Conservation (phyloP, 2,888 invertebrate species). For the Anodontia alba region DNA sequence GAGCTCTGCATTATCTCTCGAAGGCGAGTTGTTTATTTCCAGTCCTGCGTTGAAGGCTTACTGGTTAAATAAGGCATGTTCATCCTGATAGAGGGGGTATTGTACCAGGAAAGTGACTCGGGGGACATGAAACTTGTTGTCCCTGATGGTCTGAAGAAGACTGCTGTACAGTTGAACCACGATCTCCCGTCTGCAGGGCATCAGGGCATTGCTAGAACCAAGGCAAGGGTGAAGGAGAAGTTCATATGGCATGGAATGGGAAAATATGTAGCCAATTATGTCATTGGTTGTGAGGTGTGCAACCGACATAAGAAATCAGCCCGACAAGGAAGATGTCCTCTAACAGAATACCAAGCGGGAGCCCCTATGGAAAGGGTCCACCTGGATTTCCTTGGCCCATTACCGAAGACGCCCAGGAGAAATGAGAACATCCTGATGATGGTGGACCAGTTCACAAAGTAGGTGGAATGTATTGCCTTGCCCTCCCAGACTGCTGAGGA, state of each 20-base stretch:
- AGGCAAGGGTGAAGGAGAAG: slow-evolving; percentile 1
- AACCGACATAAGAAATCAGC: slow-evolving; percentile 19
- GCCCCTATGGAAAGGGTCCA: slow-evolving; percentile 28
- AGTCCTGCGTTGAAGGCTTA: too few relatives aligned
- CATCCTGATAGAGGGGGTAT: too few relatives aligned
- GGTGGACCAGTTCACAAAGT: slow-evolving; percentile 31
- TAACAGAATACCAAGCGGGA: slow-evolving; percentile 24
- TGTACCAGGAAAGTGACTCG: too few relatives aligned
- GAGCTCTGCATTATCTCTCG: too few relatives aligned
- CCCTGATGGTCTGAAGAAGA: neutral
- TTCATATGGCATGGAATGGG: slow-evolving; percentile 36
- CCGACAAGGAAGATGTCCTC: neutral
- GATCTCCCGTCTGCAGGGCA: slow-evolving; percentile 40
- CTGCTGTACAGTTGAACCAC: slow-evolving; percentile 18
- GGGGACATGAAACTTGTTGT: too few relatives aligned
- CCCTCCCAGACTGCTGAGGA: slow-evolving; percentile 18
- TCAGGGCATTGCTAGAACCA: slow-evolving; percentile 37
- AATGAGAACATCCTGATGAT: slow-evolving; percentile 38
- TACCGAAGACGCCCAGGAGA: slow-evolving; percentile 4
- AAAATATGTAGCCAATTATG: slow-evolving; percentile 8
- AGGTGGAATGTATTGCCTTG: slow-evolving; percentile 18
- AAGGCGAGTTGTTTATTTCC: too few relatives aligned
- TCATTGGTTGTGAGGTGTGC: slow-evolving; percentile 12
- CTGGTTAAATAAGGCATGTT: too few relatives aligned
- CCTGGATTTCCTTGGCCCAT: slow-evolving; percentile 20